phyloP scores from a whole-genome alignment of 2,888 invertebrate species.

The Bombylius major region DNA sequence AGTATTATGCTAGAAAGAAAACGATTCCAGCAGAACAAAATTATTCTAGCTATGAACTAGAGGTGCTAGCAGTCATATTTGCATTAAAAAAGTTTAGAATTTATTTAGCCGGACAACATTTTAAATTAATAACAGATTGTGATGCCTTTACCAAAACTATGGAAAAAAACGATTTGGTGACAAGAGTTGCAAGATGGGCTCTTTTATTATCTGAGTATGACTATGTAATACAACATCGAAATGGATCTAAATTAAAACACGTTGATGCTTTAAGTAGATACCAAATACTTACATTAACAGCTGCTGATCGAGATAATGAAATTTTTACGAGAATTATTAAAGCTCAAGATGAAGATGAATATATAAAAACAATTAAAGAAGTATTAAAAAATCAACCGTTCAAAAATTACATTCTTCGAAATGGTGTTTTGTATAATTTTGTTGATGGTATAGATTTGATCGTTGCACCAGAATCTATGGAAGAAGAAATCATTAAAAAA shows the following conservation, averaged over 20 bases:
- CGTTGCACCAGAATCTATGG: no score
- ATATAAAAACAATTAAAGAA: no score
- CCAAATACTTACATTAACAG: no score
- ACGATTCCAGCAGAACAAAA: background rate
- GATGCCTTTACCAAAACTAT: slow-evolving; percentile 19
- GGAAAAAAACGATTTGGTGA: slow-evolving; percentile 16
- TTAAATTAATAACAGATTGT: slow-evolving; percentile 20
- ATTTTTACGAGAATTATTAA: no score
- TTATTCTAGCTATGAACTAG: slow-evolving; percentile 19
- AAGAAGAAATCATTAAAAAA: no score
- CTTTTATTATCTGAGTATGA: background rate
- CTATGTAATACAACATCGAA: background rate
- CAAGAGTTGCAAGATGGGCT: slow-evolving; percentile 22
- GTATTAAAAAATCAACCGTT: no score
- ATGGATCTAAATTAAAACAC: background rate
- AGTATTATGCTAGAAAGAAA: slow-evolving; percentile 3
- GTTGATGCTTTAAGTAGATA: background rate
- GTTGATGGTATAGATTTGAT: no score
- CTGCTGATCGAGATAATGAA: no score
- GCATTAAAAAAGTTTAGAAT: slow-evolving; percentile 18
- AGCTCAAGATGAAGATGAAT: no score
- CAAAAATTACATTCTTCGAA: no score
- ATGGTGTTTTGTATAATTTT: no score
- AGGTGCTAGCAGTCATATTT: slow-evolving; percentile 21
- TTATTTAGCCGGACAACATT: slow-evolving; percentile 18